Conservation (phyloP, 1,140 invertebrate species). For the Drosophila punjabiensis region DNA sequence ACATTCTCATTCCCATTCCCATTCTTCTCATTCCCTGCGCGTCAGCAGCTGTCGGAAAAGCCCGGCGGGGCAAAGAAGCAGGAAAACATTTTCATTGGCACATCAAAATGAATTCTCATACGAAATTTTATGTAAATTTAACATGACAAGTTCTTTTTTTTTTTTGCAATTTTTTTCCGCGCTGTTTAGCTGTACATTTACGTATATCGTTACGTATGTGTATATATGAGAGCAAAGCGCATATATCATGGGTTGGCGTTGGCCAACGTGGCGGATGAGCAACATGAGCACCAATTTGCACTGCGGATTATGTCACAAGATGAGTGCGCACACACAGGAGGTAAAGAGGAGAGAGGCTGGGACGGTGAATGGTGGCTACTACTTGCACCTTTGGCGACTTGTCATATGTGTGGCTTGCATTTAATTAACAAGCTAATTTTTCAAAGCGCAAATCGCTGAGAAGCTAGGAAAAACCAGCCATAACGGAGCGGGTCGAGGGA, state of each 20-base stretch:
- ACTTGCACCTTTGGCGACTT: conserved; percentile 50
- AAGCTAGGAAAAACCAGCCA: conserved; percentile 19
- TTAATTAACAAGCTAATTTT: conserved; percentile 83
- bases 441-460: conserved; percentile 74
- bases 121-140: conserved; percentile 74
- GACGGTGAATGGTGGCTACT: conserved; percentile 2
- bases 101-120: conserved; percentile 66
- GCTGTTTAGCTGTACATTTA: conserved; percentile 13
- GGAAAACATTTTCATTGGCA: conserved; percentile 65
- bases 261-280: conserved; percentile 68
- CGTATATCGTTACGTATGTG: conserved; percentile 14
- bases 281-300: conserved; percentile 77
- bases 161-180: conserved; percentile 19
- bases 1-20: conserved; percentile 7
- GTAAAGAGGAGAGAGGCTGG: background rate
- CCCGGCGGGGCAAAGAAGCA: background rate
- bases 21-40: conserved; percentile 25
- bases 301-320: conserved; percentile 68
- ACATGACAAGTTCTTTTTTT: conserved; percentile 72
- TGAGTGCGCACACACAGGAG: background rate
- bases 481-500: conserved; percentile 5
- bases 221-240: conserved; percentile 11
- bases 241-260: conserved; percentile 47
- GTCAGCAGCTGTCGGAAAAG: conserved; percentile 41
- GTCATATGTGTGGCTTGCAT: conserved; percentile 77